Base-by-base conservation (phyloP, 2,113 vertebrate species). In the Semicossyphus pulcher region DNA sequence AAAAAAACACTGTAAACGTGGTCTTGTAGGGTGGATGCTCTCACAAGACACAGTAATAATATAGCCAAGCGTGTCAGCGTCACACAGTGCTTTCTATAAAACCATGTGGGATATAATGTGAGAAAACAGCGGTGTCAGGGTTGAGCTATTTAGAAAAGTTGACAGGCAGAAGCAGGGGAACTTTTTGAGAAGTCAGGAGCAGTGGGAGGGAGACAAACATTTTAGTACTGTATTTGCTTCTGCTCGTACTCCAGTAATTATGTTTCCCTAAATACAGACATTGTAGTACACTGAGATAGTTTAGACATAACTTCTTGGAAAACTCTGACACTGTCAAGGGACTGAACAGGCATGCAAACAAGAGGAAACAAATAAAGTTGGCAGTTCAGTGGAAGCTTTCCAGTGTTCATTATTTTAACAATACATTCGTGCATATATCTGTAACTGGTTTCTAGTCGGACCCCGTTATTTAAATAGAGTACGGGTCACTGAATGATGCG, bases 391-490 rank as follows among this genome's bases (percentile, higher is more conserved):
- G 15, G 29, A 56, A 37, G 34, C 34, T 26, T 7, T 10, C 2
- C 1, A 1, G 53, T 44, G 39, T 63, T 61, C 25, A 36, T 57
- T 26, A 60, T 11, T 51, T 10, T 37, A 5, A 41, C 23, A 25
- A 53, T 36, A 10, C 18, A 20, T 11, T 9, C 15, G 15, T 52
- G 36, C 47, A 4, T 0, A 5, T 45, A 10, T 20, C 10, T n/a
- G 18, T 7, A 37, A 12, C 7, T 64, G 39, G 37, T 7, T 47
- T 12, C 3, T 34, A 44, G 21, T 21, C 37, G 23, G 25, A 64
- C 5, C 10, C 12, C 37, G 53, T 72, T 47, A 68, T 68, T 66
- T 26, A 28, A 62, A 69, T 14, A 47, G 10, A 56, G 36, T 31
- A 66, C 20, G 28, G 23, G 36, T 70, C 34, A 25, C 8, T 66